Base-by-base conservation (phyloP, 53 echinoderm and acorn worm species). In the Paracentrotus lividus region DNA sequence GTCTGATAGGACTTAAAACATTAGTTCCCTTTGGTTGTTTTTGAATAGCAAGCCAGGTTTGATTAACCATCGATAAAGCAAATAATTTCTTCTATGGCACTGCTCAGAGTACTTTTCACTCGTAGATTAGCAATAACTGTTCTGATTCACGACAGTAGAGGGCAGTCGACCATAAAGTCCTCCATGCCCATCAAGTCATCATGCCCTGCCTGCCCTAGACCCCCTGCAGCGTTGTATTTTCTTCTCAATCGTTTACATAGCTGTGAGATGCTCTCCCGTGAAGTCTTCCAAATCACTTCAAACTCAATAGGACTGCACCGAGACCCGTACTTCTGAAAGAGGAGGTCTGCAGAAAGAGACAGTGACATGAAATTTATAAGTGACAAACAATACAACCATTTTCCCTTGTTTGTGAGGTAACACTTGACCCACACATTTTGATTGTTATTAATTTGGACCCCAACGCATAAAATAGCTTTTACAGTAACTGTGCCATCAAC, bases 181-280 rank as follows among this genome's bases (percentile, higher is more conserved):
- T 95, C 95, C 75, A 81, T 47, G 9, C 9, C 45, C 81, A 81
- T 81, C 44, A 81, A 81, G 20, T 81, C 81, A 7, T 81, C 60
- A 49, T 85, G 29, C 29, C 91, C 58, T 4, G 32, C 3, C 18
- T 52, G 55, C 3, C 42, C 85, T 34, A 76, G 14, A 29, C 91
- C 91, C n/a, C n/a, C n/a, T 0, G 93, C 76, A 26, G 77, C 43
- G 76, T 93, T 93, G 65, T 59, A 93, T 54, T 95, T 95, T 29
- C 86, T 86, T 38, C 86, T 54, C 18, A 95, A 89, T 44, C 97
- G 94, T 85, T 97, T 97, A 65, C 97, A 97, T 8, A 97, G 95
- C 72, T 97, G 97, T 14, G 97, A 97, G 0, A 97, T 96, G 85
- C 97, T 97, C 90, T 97, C 97, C 1, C 97, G 94, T 14, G 97